Percentiles rank a stretch among this genome's conserved stretches.
Evolutionary conservation across 2,797 vertebrate genomes (phyloP).

Genomic region (Emys orbicularis): DNA sequence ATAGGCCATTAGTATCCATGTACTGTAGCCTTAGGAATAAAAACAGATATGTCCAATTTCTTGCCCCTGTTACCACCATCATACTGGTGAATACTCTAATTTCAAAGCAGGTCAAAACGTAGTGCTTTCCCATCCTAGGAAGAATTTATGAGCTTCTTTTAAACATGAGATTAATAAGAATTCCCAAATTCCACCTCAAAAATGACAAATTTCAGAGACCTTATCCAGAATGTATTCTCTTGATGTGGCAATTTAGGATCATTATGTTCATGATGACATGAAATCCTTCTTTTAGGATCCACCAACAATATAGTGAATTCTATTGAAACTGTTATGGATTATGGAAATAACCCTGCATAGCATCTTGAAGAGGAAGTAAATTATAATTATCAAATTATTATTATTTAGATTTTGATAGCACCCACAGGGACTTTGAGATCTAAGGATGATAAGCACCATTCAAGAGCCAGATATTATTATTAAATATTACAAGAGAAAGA

Average conservation of each 20-base stretch:
- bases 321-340: background rate
- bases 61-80: background rate
- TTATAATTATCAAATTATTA: background rate
- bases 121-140: background rate
- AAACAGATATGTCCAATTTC: background rate
- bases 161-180: background rate
- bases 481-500: background rate
- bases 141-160: background rate
- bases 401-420: slow-evolving; percentile 1
- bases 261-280: background rate
- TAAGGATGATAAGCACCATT: background rate
- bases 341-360: background rate
- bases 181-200: background rate
- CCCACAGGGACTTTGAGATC: background rate
- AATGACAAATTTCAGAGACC: background rate
- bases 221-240: background rate
- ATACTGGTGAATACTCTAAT: background rate
- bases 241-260: background rate
- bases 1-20: background rate
- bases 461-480: background rate
- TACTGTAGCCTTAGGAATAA: background rate
- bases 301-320: background rate
- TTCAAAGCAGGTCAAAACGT: background rate
- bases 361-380: background rate
- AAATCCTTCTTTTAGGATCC: fast-evolving